These are phyloP conservation scores for Drosophila ustulata DNA, from an alignment of 2,888 invertebrate genomes.

Conservation along the genomic window DNA sequence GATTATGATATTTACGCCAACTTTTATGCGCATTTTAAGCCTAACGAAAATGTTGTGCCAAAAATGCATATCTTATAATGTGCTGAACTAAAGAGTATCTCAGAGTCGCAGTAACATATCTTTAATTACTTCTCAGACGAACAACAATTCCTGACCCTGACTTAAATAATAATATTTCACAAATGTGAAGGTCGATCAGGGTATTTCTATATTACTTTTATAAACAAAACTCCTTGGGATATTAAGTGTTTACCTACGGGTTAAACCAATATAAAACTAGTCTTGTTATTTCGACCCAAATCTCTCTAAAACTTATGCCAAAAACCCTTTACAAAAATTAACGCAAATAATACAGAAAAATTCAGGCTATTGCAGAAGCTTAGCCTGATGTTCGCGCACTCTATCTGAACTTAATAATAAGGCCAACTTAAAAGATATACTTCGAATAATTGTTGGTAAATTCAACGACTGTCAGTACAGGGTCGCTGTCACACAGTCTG, in stretches of 20 bases:
- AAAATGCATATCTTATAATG: neutral
- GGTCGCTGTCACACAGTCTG: slow-evolving; percentile 4
- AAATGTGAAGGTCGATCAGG: neutral
- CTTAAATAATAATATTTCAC: neutral
- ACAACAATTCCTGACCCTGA: neutral
- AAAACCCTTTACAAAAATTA: no score
- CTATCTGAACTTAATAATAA: neutral
- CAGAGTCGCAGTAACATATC: neutral
- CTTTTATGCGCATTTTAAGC: slow-evolving; percentile 14
- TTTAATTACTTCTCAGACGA: neutral
- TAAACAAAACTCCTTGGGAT: no score
- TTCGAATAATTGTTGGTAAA: neutral
- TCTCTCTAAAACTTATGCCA: no score
- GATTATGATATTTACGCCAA: slow-evolving; percentile 16
- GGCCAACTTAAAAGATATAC: neutral
- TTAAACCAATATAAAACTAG: no score
- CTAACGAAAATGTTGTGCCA: neutral
- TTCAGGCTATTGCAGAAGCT: no score
- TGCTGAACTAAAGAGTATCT: neutral
- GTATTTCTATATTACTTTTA: no score
- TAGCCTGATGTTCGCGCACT: no score
- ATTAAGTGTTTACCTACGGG: no score
- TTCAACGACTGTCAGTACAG: slow-evolving; percentile 1
- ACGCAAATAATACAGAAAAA: no score
- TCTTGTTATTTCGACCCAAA: no score